Percentiles rank a stretch among this genome's conserved stretches.
Conservation (phyloP, 2,797 vertebrate species). For the Fratercula arctica region DNA sequence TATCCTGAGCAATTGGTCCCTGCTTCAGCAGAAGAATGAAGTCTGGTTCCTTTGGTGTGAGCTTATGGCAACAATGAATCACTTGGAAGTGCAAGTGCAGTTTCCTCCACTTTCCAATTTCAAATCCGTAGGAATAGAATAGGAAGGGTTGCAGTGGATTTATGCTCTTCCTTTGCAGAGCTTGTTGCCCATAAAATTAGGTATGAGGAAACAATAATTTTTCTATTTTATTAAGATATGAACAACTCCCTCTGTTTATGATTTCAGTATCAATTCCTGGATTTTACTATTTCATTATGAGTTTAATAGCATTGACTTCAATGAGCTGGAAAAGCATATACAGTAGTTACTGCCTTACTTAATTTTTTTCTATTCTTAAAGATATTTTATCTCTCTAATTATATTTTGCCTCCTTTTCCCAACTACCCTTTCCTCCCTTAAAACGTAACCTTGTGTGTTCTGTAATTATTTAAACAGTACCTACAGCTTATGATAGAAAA, state of each 20-base stretch:
- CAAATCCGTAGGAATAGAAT: not conserved
- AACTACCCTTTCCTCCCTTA: not conserved
- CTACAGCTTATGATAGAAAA: not conserved
- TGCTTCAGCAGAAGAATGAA: not conserved
- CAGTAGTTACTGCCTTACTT: not conserved
- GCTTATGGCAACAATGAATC: not conserved
- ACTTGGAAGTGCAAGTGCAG: not conserved
- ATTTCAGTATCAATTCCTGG: not conserved
- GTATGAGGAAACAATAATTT: slow-evolving; percentile 2
- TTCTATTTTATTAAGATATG: not conserved
- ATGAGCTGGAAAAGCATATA: not conserved
- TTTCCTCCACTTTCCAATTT: not conserved
- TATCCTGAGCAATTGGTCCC: not conserved
- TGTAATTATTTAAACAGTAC: not conserved
- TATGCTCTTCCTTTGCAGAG: not conserved
- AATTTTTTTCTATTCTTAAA: not conserved
- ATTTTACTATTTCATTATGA: slow-evolving; percentile 5
- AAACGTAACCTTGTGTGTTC: not conserved
- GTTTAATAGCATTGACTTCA: slow-evolving; percentile 8
- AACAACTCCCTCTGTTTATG: not conserved
- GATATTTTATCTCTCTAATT: not conserved
- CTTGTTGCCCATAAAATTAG: slow-evolving; percentile 17
- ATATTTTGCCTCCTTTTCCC: not conserved
- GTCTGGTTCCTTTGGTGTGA: not conserved
- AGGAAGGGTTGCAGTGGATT: not conserved